These are phyloP conservation scores for Phoenicopterus ruber DNA, from an alignment of 2,113 vertebrate species.

Conservation along the genomic window DNA sequence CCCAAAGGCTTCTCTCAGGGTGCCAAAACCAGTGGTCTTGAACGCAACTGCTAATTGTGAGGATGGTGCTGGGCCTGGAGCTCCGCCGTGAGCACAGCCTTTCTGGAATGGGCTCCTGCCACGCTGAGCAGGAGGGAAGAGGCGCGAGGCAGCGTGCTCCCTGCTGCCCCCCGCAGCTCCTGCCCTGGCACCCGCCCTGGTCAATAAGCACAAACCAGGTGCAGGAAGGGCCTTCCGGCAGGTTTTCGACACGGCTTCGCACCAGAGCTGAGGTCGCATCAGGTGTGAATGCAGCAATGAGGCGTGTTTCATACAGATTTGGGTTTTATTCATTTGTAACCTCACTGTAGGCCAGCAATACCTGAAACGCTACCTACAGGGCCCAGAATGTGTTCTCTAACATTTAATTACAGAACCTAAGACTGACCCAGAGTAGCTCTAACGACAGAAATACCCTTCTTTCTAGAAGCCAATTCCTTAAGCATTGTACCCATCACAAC, in stretches of 20 bases:
- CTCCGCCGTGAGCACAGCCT: not conserved
- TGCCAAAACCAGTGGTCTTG: not conserved
- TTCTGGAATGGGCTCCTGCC: not conserved
- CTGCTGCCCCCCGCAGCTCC: not conserved
- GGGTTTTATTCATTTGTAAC: not conserved
- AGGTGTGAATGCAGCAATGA: not conserved
- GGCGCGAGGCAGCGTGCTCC: not conserved
- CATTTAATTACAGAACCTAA: not conserved
- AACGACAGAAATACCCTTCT: not conserved
- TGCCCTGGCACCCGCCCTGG: not conserved
- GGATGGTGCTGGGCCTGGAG: not conserved
- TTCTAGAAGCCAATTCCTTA: not conserved
- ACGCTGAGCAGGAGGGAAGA: not conserved
- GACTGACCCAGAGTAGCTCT: not conserved
- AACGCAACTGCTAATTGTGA: not conserved
- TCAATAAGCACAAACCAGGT: not conserved
- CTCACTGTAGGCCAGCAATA: not conserved
- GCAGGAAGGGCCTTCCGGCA: not conserved
- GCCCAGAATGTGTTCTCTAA: not conserved
- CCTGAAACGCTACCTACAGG: not conserved
- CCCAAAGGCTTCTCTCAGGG: not conserved
- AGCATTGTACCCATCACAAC: not conserved
- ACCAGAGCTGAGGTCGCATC: not conserved
- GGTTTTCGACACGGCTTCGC: not conserved
- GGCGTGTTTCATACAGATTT: accelerated